phyloP scores from a whole-genome alignment of 2,888 invertebrate species.

The Rhaphigaster nebulosa region DNA sequence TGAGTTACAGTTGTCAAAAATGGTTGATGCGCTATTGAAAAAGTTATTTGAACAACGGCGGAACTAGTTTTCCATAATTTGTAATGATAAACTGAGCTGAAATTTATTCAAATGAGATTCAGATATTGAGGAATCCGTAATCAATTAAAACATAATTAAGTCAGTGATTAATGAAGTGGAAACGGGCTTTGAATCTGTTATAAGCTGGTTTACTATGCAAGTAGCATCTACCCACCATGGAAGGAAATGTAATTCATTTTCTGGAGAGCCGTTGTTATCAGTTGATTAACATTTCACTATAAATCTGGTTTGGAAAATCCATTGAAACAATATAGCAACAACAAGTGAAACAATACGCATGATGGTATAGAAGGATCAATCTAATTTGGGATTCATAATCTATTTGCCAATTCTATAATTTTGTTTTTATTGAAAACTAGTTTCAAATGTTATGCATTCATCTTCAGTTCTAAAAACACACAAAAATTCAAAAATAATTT shows the following conservation, averaged over 20 bases:
- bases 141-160: conserved; percentile 21
- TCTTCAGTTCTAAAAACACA: too few relatives aligned
- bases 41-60: too few relatives aligned
- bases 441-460: too few relatives aligned
- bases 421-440: too few relatives aligned
- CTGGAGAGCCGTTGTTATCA: not conserved
- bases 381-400: too few relatives aligned
- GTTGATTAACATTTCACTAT: not conserved
- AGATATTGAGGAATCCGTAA: not conserved
- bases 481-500: too few relatives aligned
- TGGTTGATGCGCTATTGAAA: too few relatives aligned
- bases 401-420: too few relatives aligned
- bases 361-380: too few relatives aligned
- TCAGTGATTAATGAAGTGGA: conserved; percentile 21
- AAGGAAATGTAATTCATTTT: not conserved
- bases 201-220: not conserved
- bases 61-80: too few relatives aligned
- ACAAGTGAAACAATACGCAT: too few relatives aligned
- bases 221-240: not conserved
- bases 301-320: not conserved
- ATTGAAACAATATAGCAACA: not conserved
- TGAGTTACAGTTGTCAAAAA: too few relatives aligned
- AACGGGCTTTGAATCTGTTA: not conserved
- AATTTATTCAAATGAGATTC: not conserved
- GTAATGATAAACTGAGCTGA: not conserved